Base-by-base conservation (phyloP, 1,140 invertebrate genomes). In the Acromyrmex charruanus region DNA sequence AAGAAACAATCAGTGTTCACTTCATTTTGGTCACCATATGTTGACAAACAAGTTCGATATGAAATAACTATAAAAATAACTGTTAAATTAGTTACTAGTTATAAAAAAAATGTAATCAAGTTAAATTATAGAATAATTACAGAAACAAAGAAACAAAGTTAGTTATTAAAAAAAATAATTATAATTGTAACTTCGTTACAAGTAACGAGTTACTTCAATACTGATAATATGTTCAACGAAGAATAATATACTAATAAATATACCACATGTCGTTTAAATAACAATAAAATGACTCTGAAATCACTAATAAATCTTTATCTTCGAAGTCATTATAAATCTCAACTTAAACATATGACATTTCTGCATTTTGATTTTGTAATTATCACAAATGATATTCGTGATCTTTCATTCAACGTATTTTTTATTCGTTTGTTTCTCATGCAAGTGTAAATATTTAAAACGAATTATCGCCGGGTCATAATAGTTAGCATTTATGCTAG, bases 341-440 rank as follows among this genome's bases (percentile, higher is more conserved):
- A 14, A 51, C 9, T 49, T n/a, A 39, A 25, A 44, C 14, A n/a
- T 71, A 69, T 1, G 12, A 35, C 31, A 1, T 82, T 61, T 7
- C 5, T 31, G 25, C 0, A 21, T 72, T 72, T 72, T 10, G 2
- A 25, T 49, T 68, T 9, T 28, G n/a, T 44, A 28, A 72, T 61
- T 25, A 74, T 3, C 25, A 25, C 10, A 61, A 55, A 28, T 14
- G 1, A n/a, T 21, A 59, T n/a, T 72, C n/a, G 25, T 31, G 2
- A 65, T 80, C n/a, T 82, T 59, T 59, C 35, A 59, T 72, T 44
- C 25, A 14, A 59, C 10, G 5, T 61, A 74, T 49, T 49, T 49
- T 44, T 59, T 31, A 72, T 82, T 82, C 35, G n/a, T 58, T 14
- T 44, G 14, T 59, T 25, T 59, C 39, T 18, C 3, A 9, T 1